Evolutionary conservation across 2,113 vertebrate genomes (phyloP), one percentile per base, ranked within the genome.

Genomic region (Erythrolamprus reginae): DNA sequence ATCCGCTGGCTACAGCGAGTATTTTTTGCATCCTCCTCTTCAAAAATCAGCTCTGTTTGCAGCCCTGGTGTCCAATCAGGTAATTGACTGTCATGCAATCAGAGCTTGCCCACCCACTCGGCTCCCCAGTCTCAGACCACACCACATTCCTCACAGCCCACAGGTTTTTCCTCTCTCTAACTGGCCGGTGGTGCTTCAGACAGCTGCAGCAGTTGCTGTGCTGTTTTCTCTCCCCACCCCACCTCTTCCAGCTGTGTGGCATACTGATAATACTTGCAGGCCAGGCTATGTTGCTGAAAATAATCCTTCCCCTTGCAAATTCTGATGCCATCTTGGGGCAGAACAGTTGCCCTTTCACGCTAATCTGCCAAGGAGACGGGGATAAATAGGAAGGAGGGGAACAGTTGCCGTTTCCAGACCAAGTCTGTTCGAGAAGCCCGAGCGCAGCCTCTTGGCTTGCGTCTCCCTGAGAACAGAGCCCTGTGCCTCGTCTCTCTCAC

Each of bases 401-500:
- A 21, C 88, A 92, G 94, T 90, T 88, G 90, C 92, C 86, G 21
- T 92, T 94, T 96, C 93, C 92, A 94, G 92, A 93, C 91, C 1
- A 53, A 94, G 94, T 93, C 93, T 93, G 83, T 92, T 94, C 94
- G 96, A 95, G 96, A 96, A 96, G 94, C 94, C 86, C 92, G 87
- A 93, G 96, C 95, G 94, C 52, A 89, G 93, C 92, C 91, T 94
- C 95, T 84, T 85, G 90, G 93, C 48, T 15, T 88, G 48, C 58
- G 6, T 28, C 92, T 92, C 90, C 94, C 90, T 86, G 94, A 95
- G 96, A 93, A 94, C 91, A 88, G 42, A 92, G 92, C 85, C 94
- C 91, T 90, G 55, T 84, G 77, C 92, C 85, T 90, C n/a, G 42
- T 86, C 90, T 94, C 95, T 93, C 91, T 55, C 95, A 92, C 93